Evolutionary conservation across 2,888 invertebrate species (phyloP).

Genomic region (Microctonus aethiopoides): DNA sequence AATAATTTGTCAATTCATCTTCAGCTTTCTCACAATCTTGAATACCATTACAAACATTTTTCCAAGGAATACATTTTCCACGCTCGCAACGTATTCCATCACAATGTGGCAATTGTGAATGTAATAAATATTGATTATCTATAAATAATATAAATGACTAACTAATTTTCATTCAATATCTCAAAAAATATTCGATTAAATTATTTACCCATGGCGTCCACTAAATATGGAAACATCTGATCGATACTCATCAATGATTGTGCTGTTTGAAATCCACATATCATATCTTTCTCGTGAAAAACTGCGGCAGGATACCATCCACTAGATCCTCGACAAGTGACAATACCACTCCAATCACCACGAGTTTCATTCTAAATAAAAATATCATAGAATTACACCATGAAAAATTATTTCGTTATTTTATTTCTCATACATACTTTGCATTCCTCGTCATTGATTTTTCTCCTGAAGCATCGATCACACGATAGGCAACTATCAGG

Average conservation of each 20-base stretch:
- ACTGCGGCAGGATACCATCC: conserved; percentile 82
- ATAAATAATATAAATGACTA: conserved; percentile 1
- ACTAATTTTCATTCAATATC: neutral
- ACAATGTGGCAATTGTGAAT: conserved; percentile 66
- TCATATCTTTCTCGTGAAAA: conserved; percentile 70
- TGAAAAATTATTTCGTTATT: neutral
- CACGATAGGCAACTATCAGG: conserved; percentile 69
- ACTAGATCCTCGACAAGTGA: conserved; percentile 74
- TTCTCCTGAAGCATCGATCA: conserved; percentile 70
- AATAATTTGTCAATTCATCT: conserved; percentile 73
- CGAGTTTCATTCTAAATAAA: conserved; percentile 33
- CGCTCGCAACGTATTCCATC: conserved; percentile 75
- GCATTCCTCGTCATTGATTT: conserved; percentile 63
- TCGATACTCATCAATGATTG: conserved; percentile 70
- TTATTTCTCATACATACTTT: conserved; percentile 47
- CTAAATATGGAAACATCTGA: conserved; percentile 69
- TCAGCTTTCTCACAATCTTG: conserved; percentile 76
- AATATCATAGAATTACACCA: neutral
- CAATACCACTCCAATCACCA: conserved; percentile 73
- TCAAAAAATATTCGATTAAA: neutral
- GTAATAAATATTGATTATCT: neutral
- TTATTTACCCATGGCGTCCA: conserved; percentile 68
- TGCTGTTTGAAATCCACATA: conserved; percentile 69
- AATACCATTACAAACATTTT: conserved; percentile 76
- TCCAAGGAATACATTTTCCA: conserved; percentile 74